phyloP scores from a whole-genome alignment of 1,140 invertebrate species.

The Lucilia cuprina region DNA sequence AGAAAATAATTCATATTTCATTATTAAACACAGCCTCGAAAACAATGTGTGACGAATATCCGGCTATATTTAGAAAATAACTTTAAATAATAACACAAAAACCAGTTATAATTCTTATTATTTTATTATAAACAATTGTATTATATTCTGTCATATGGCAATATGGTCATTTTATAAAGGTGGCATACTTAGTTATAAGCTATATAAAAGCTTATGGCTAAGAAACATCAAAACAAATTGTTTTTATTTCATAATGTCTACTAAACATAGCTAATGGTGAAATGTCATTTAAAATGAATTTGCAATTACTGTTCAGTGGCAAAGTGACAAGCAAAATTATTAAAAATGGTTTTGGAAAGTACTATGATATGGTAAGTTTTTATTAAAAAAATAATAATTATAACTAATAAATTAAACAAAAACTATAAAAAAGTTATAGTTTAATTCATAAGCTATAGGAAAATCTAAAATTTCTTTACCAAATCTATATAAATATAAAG shows the following conservation, averaged over 20 bases:
- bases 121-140: too few relatives aligned
- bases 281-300: not conserved
- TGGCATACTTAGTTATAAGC: too few relatives aligned
- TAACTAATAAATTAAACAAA: not conserved
- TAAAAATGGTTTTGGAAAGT: constrained; percentile 95
- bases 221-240: not conserved
- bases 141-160: too few relatives aligned
- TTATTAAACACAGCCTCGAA: too few relatives aligned
- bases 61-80: too few relatives aligned
- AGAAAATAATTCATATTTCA: too few relatives aligned
- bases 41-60: too few relatives aligned
- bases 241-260: not conserved
- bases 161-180: too few relatives aligned
- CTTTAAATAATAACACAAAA: too few relatives aligned
- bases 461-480: not conserved
- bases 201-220: too few relatives aligned
- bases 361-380: constrained; percentile 91
- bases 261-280: not conserved
- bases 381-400: not conserved
- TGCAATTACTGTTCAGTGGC: constrained; percentile 53
- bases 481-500: not conserved
- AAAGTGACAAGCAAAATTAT: constrained; percentile 62
- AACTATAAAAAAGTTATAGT: not conserved
- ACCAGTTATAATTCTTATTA: too few relatives aligned
- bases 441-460: not conserved